These are phyloP conservation scores for Tychaedon coryphoeus DNA, from an alignment of 2,113 vertebrate species.

Conservation along the genomic window DNA sequence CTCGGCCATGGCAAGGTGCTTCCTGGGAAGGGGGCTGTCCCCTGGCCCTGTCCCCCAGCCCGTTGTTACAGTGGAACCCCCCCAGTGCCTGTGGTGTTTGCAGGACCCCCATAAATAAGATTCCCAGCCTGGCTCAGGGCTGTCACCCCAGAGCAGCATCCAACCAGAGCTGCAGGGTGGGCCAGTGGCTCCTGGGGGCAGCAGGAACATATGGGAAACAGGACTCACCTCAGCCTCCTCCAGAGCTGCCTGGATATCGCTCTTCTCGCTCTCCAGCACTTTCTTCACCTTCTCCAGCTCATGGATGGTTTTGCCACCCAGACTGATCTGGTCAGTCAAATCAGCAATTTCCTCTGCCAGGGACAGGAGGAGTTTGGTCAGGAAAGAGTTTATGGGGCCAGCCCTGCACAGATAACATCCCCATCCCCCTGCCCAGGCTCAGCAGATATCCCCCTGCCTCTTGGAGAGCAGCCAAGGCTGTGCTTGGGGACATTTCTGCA, in stretches of 20 bases:
- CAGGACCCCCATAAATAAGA: fast-evolving
- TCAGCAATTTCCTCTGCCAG: slow-evolving; percentile 89
- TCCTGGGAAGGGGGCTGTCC: no score
- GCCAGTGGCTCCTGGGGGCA: not conserved
- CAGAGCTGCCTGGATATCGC: slow-evolving; percentile 87
- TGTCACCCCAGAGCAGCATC: not conserved
- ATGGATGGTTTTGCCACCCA: slow-evolving; percentile 87
- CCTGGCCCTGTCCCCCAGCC: not conserved
- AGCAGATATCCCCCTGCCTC: not conserved
- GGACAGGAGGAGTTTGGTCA: not conserved
- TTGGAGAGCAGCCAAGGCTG: not conserved
- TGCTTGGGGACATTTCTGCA: not conserved
- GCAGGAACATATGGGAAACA: not conserved
- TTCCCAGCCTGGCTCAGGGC: not conserved
- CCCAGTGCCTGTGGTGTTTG: not conserved
- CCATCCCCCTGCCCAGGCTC: not conserved
- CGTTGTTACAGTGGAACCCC: not conserved
- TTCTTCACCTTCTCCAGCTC: slow-evolving; percentile 96
- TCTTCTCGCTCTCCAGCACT: slow-evolving; percentile 86
- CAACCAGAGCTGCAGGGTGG: not conserved
- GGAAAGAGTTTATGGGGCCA: not conserved
- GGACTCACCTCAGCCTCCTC: slow-evolving; percentile 89
- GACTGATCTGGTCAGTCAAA: slow-evolving; percentile 88
- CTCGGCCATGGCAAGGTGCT: not conserved
- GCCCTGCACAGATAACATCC: fast-evolving